A percentile compares a stretch with the other conserved stretches of the same genome.
These are phyloP conservation scores for Luperina nickerlii DNA, from an alignment of 2,888 invertebrate species.

Conservation along the genomic window DNA sequence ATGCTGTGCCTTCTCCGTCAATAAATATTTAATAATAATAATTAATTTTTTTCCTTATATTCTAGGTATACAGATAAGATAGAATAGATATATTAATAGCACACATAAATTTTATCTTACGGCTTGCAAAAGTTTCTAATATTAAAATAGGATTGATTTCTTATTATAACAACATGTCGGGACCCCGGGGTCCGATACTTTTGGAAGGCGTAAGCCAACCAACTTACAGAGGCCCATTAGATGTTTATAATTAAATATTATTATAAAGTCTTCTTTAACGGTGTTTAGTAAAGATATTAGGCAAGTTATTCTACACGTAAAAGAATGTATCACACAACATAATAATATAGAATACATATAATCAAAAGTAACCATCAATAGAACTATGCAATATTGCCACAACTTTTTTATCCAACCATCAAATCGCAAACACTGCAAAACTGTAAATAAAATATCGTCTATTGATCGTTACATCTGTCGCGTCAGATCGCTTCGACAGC, in stretches of 20 bases:
- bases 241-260: not conserved
- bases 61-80: no score
- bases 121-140: not conserved
- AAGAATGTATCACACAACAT: not conserved
- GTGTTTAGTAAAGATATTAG: not conserved
- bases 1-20: no score
- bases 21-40: no score
- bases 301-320: not conserved
- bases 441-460: not conserved
- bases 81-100: no score
- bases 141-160: not conserved
- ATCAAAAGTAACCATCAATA: not conserved
- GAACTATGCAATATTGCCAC: not conserved
- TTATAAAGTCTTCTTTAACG: not conserved
- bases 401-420: not conserved
- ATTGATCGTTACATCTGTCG: slow-evolving; percentile 25
- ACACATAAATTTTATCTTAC: no score
- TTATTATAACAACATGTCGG: not conserved
- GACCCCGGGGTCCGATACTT: no score
- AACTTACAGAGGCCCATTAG: no score
- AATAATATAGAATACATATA: not conserved
- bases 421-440: not conserved
- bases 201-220: no score
- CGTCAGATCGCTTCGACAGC: slow-evolving; percentile 20
- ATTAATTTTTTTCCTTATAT: no score